Evolutionary conservation across 2,888 invertebrate species (phyloP).

Genomic region (Cosmia trapezina): DNA sequence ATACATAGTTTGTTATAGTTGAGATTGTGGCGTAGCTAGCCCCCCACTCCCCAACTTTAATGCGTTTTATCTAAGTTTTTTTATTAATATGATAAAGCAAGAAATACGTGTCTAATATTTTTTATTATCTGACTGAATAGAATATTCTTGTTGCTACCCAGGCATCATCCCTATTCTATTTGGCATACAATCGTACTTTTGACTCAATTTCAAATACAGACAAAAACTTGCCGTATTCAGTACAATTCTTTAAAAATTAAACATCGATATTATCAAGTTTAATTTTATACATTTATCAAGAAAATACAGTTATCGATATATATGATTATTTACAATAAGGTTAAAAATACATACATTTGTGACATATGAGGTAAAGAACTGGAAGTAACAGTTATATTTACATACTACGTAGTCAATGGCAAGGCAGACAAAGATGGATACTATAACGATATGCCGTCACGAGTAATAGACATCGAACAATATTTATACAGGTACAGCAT

Average conservation of each 20-base stretch:
- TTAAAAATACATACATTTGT: slow-evolving; percentile 45
- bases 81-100: no score
- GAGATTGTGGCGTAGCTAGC: no score
- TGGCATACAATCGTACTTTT: slow-evolving; percentile 20
- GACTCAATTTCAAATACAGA: slow-evolving; percentile 5
- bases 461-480: slow-evolving; percentile 29
- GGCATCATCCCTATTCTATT: not conserved
- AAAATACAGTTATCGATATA: slow-evolving; percentile 40
- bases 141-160: no score
- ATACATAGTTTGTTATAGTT: no score
- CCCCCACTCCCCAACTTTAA: no score
- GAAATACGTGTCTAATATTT: no score
- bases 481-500: slow-evolving; percentile 1
- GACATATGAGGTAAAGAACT: slow-evolving; percentile 41
- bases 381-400: slow-evolving; percentile 44
- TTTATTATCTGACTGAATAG: no score
- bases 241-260: slow-evolving; percentile 6
- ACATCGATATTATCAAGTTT: not conserved
- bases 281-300: slow-evolving; percentile 21
- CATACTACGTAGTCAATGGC: slow-evolving; percentile 8
- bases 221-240: not conserved
- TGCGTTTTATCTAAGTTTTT: no score
- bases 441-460: not conserved
- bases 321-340: slow-evolving; percentile 18
- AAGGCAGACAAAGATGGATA: slow-evolving; percentile 23